phyloP scores from a whole-genome alignment of 2,797 vertebrate species.

The Acipenser transmontanus region DNA sequence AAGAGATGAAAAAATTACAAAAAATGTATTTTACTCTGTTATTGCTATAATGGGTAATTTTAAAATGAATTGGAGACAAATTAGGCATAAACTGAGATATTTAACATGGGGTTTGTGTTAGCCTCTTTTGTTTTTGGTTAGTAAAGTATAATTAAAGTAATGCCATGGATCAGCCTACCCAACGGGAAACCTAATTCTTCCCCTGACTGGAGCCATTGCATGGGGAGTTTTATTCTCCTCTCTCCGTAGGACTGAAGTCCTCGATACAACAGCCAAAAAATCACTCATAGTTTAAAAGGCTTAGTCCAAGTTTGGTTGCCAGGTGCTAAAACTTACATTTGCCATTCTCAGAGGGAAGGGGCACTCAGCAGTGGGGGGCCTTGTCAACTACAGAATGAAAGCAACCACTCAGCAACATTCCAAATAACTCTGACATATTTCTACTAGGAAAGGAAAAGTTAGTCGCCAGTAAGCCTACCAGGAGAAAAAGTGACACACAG shows the following conservation, averaged over 20 bases:
- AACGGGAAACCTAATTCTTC: conserved; percentile 84
- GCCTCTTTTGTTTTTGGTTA: conserved; percentile 86
- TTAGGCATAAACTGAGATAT: conserved; percentile 50
- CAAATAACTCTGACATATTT: conserved; percentile 34
- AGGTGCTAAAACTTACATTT: conserved; percentile 90
- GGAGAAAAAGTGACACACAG: not conserved
- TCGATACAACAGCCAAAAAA: conserved; percentile 81
- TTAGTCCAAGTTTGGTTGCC: conserved; percentile 84
- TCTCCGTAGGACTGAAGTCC: conserved; percentile 80
- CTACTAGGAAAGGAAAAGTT: conserved; percentile 9
- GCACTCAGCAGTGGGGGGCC: conserved; percentile 29
- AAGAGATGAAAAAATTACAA: too few relatives aligned
- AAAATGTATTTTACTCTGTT: too few relatives aligned
- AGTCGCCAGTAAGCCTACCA: not conserved
- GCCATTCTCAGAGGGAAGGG: conserved; percentile 64
- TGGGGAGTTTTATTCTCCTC: conserved; percentile 88
- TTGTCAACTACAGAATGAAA: conserved; percentile 48
- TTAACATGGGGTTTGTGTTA: conserved; percentile 80
- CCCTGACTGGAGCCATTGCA: conserved; percentile 97
- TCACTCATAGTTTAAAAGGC: conserved; percentile 87
- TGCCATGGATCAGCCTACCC: conserved; percentile 86
- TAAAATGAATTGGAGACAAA: conserved; percentile 21
- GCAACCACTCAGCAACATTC: conserved; percentile 54
- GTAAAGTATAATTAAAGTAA: conserved; percentile 98
- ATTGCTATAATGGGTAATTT: too few relatives aligned